A percentile compares a stretch with the other conserved stretches of the same genome.
Evolutionary conservation across 2,113 vertebrate species (phyloP).

Genomic region (Austrofundulus limnaeus): DNA sequence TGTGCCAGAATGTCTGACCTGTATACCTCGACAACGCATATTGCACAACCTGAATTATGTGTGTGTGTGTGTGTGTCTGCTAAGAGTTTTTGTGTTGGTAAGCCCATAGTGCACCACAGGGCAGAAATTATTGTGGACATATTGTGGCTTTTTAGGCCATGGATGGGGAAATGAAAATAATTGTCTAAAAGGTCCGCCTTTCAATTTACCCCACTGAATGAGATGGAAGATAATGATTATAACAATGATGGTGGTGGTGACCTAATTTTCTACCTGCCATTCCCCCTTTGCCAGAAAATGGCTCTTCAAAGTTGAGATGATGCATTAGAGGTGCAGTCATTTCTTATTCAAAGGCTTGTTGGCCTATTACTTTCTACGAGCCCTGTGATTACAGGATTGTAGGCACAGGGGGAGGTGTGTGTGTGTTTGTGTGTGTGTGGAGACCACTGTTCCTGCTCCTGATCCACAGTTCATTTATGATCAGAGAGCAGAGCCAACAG

Average conservation of each 20-base stretch:
- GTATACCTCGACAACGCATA: constrained; percentile 49
- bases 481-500: constrained; percentile 72
- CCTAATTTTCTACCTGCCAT: constrained; percentile 66
- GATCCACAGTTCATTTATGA: constrained; percentile 74
- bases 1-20: constrained; percentile 64
- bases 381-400: constrained; percentile 68
- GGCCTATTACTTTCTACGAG: constrained; percentile 63
- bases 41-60: constrained; percentile 44
- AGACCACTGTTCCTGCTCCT: constrained; percentile 71
- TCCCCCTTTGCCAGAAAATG: constrained; percentile 56
- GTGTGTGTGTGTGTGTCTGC: too few relatives aligned
- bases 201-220: constrained; percentile 27
- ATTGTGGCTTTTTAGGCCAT: constrained; percentile 34
- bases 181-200: constrained; percentile 51
- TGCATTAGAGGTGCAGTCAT: constrained; percentile 69
- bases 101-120: constrained; percentile 45
- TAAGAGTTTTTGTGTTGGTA: constrained; percentile 9
- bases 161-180: constrained; percentile 57
- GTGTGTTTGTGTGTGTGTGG: constrained; percentile 56
- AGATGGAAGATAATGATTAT: constrained; percentile 51
- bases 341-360: constrained; percentile 64
- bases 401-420: constrained; percentile 39
- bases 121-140: constrained; percentile 27
- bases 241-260: constrained; percentile 53
- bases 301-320: constrained; percentile 64